phyloP scores from a whole-genome alignment of 2,888 invertebrate species.

The Eilema depressum region DNA sequence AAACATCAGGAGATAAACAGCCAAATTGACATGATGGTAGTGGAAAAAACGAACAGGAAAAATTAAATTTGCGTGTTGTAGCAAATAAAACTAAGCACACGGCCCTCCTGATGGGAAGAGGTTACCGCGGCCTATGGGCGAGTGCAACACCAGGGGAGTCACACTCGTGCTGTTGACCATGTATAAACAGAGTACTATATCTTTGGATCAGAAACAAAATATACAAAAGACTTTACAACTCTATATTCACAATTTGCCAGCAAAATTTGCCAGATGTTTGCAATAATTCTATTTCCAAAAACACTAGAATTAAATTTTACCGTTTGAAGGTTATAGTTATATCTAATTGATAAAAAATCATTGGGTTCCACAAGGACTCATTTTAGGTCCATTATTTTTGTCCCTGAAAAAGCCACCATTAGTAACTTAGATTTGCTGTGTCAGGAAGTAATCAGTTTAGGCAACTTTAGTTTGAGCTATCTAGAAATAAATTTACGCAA shows the following conservation, averaged over 20 bases:
- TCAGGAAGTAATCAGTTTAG: neutral
- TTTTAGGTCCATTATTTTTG: neutral
- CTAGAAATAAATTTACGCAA: neutral
- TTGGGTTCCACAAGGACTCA: neutral
- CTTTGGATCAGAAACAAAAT: neutral
- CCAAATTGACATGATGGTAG: neutral
- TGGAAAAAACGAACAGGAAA: neutral
- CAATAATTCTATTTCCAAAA: neutral
- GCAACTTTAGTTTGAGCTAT: neutral
- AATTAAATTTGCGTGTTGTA: neutral
- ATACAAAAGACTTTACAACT: neutral
- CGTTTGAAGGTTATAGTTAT: neutral
- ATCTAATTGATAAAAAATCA: neutral
- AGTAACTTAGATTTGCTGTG: neutral
- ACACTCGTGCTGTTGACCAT: too few species aligned
- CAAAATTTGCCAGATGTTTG: neutral
- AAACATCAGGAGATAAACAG: neutral
- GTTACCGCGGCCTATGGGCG: too few species aligned
- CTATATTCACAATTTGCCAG: neutral
- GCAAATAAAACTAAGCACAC: neutral
- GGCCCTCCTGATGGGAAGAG: too few species aligned
- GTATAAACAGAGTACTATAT: too few species aligned
- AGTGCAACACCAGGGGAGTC: too few species aligned
- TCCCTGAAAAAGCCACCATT: neutral
- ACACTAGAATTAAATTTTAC: neutral